These are phyloP conservation scores for Ammodytes dubius DNA, from an alignment of 2,113 vertebrate genomes.

Conservation along the genomic window DNA sequence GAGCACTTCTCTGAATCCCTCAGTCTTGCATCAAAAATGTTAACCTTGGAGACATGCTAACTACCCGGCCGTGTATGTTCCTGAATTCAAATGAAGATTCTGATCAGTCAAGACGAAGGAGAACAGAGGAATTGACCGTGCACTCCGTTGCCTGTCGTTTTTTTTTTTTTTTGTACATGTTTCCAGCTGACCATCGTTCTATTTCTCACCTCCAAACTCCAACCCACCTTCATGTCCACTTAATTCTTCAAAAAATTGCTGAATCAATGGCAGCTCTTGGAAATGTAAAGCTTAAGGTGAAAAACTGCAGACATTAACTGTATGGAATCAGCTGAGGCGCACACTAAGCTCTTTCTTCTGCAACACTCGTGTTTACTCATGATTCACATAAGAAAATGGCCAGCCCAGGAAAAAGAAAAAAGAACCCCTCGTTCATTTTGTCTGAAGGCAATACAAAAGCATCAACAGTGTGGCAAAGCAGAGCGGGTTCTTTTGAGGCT, in stretches of 20 bases:
- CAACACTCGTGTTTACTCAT: slow-evolving; percentile 9
- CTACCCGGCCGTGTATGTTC: slow-evolving; percentile 72
- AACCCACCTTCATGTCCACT: slow-evolving; percentile 36
- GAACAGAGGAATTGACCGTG: slow-evolving; percentile 58
- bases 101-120: slow-evolving; percentile 71
- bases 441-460: slow-evolving; percentile 24
- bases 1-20: slow-evolving; percentile 82
- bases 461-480: slow-evolving; percentile 34
- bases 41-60: slow-evolving; percentile 88
- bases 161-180: slow-evolving; percentile 27
- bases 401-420: slow-evolving; percentile 4
- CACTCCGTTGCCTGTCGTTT: slow-evolving; percentile 29
- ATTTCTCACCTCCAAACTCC: slow-evolving; percentile 29
- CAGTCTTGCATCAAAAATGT: slow-evolving; percentile 87
- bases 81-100: slow-evolving; percentile 84
- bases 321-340: slow-evolving; percentile 21
- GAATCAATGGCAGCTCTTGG: slow-evolving; percentile 5
- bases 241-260: slow-evolving; percentile 38
- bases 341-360: neutral
- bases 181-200: slow-evolving; percentile 32
- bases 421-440: neutral
- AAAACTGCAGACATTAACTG: slow-evolving; percentile 24
- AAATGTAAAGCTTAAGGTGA: slow-evolving; percentile 1
- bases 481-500: slow-evolving; percentile 58
- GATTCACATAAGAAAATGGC: neutral